Percentiles rank a stretch among this genome's conserved stretches.
Evolutionary conservation across 2,113 vertebrate species (phyloP).

Genomic region (Charina bottae): DNA sequence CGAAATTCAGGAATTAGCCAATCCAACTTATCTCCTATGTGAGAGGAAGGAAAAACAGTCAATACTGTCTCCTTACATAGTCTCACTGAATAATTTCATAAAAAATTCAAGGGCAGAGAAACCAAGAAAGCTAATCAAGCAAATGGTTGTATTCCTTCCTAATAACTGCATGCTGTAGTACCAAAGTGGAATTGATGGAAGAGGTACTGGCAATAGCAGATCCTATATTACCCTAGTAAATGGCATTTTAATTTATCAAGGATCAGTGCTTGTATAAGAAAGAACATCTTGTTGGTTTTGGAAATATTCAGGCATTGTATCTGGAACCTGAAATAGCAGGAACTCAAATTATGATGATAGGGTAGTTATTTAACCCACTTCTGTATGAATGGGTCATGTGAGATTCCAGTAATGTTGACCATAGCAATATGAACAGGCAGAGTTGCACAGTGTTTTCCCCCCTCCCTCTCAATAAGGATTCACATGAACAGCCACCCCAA

Average conservation of each 20-base stretch:
- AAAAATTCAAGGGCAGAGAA: not conserved
- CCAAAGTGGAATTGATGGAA: not conserved
- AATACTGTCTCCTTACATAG: not conserved
- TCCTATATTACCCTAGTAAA: not conserved
- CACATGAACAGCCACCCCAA: not conserved
- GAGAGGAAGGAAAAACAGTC: not conserved
- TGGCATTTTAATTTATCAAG: not conserved
- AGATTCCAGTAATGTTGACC: not conserved
- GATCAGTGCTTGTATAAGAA: not conserved
- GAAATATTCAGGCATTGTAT: not conserved
- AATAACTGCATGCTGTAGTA: not conserved
- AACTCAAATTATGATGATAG: not conserved
- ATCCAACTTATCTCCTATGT: not conserved
- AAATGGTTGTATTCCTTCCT: not conserved
- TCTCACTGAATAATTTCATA: not conserved
- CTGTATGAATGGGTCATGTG: not conserved
- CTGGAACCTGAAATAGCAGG: not conserved
- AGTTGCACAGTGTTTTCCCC: not conserved
- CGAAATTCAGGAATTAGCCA: not conserved
- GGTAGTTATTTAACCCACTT: not conserved
- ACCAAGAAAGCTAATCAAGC: not conserved
- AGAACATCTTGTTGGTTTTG: not conserved
- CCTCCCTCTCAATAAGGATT: not conserved
- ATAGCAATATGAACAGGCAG: not conserved
- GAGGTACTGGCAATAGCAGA: not conserved